Evolutionary conservation across 2,113 vertebrate genomes (phyloP), one percentile per base, ranked within the genome.

Genomic region (Thunnus maccoyii): DNA sequence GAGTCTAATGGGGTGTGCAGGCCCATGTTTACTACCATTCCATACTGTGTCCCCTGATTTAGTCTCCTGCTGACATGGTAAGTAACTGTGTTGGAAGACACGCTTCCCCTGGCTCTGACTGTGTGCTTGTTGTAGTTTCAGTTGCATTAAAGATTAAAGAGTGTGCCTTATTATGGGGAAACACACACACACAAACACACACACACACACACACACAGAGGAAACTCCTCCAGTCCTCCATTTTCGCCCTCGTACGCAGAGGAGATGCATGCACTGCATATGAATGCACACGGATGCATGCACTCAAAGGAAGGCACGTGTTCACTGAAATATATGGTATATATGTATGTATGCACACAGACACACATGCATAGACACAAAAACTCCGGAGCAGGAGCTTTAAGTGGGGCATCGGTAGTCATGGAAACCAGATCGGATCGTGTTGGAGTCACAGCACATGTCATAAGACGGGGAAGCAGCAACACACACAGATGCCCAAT

Each of bases 331-430:
- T 80, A 55, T 50, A 63, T 15, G 41, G 44, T 44, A 48, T 54
- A 17, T 30, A 58, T 64, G 47, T 44, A 71, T 78, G 63, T n/a
- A 50, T 52, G 69, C 58, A 66, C 67, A 18, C 54, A 18, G 79
- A 67, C 72, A 79, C 72, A 64, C 71, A 86, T 80, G 55, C 80
- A 80, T n/a, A 69, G 32, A 76, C 54, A 36, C 77, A 78, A 58
- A 76, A 78, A 90, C 80, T 82, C 62, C 56, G 65, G 76, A 90
- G 88, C 78, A 76, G 85, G 78, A 71, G 84, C 84, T 92, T 94
- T 89, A 93, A 94, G 84, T 94, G 93, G 93, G 91, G 85, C 91
- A 93, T 86, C 44, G 55, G 93, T 94, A 80, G 92, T 69, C 93
- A 94, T 94, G 91, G 93, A 91, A 91, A 94, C 93, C 89, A 78